A percentile compares a stretch with the other conserved stretches of the same genome.
Evolutionary conservation across 2,888 invertebrate genomes (phyloP).

Genomic region (Camponotus fellah): DNA sequence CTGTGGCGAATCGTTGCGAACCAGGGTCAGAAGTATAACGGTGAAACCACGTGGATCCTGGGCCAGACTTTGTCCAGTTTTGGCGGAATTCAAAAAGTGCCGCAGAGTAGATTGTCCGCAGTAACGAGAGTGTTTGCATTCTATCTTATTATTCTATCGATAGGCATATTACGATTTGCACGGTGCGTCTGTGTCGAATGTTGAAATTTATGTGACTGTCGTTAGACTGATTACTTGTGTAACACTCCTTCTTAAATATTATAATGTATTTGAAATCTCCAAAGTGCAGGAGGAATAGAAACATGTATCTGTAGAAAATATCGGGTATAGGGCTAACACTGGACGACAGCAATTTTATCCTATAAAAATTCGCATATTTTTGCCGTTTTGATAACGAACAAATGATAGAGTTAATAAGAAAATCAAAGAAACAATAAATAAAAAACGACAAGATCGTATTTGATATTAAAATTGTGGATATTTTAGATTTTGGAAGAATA

Average conservation of each 20-base stretch:
- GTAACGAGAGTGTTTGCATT: conserved; percentile 12
- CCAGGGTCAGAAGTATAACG: conserved; percentile 90
- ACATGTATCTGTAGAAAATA: neutral
- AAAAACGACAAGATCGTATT: conserved; percentile 15
- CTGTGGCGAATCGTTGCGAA: conserved; percentile 93
- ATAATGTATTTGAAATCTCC: neutral
- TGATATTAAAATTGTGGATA: conserved; percentile 3
- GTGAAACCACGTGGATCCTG: conserved; percentile 81
- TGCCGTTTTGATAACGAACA: neutral
- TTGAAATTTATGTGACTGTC: conserved; percentile 19
- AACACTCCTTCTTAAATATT: neutral
- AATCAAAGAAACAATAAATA: neutral
- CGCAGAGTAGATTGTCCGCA: conserved; percentile 64
- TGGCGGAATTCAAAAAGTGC: conserved; percentile 81
- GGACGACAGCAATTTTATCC: conserved; percentile 25
- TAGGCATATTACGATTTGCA: conserved; percentile 29
- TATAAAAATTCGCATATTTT: neutral
- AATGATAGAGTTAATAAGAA: neutral
- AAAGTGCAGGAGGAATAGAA: neutral
- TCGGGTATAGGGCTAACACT: conserved; percentile 4
- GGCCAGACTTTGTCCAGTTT: conserved; percentile 82
- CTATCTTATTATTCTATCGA: neutral
- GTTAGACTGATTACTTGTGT: conserved; percentile 30
- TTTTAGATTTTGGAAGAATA: neutral
- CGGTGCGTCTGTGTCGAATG: conserved; percentile 30